Evolutionary conservation across 2,888 invertebrate genomes (phyloP).

Genomic region (Maniola hyperantus): DNA sequence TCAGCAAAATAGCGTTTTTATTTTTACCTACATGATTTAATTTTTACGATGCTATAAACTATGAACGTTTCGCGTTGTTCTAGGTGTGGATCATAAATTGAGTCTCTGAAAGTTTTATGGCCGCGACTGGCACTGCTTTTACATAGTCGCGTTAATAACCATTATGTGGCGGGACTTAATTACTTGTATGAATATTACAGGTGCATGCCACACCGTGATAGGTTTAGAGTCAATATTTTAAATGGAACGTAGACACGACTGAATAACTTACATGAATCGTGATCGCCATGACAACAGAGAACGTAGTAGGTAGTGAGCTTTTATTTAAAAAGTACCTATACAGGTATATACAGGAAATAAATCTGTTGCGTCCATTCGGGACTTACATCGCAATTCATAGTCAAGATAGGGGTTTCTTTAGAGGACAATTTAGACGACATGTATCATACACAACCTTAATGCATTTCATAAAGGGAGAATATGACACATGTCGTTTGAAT

Average conservation of each 20-base stretch:
- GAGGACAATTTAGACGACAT: no score
- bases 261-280: neutral
- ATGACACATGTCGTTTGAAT: no score
- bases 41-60: slow-evolving; percentile 18
- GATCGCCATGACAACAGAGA: no score
- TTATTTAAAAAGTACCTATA: no score
- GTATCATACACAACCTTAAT: no score
- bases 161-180: slow-evolving; percentile 5
- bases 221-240: neutral
- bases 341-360: no score
- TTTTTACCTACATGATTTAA: slow-evolving; percentile 11
- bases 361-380: no score
- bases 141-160: slow-evolving; percentile 15
- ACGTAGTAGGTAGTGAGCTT: no score
- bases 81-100: slow-evolving; percentile 18
- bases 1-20: slow-evolving; percentile 9
- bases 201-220: neutral
- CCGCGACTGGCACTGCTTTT: slow-evolving; percentile 11
- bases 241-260: neutral
- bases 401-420: no score
- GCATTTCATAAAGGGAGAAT: no score
- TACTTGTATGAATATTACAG: neutral
- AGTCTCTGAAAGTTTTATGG: slow-evolving; percentile 16
- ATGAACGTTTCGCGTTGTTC: neutral
- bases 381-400: no score